phyloP scores from a whole-genome alignment of 1,140 invertebrate genomes.

The Lerema accius region DNA sequence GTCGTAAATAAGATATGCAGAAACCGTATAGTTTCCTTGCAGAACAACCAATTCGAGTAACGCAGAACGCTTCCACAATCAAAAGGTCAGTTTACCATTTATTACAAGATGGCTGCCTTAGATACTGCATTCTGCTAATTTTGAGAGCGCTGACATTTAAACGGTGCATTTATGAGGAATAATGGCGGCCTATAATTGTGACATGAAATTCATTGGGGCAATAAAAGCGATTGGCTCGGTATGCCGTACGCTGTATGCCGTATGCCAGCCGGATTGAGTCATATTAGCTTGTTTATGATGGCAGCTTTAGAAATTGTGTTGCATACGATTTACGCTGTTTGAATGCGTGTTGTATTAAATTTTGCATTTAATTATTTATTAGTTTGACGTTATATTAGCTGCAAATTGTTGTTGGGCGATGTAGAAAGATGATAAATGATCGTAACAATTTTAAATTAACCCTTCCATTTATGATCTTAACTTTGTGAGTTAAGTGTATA shows the following conservation, averaged over 20 bases:
- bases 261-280: slow-evolving; percentile 22
- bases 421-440: no score
- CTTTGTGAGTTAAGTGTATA: no score
- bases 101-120: slow-evolving; percentile 25
- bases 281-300: slow-evolving; percentile 28
- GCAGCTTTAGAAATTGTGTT: slow-evolving; percentile 14
- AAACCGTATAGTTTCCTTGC: no score
- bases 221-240: slow-evolving; percentile 25
- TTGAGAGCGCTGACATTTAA: slow-evolving; percentile 28
- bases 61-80: slow-evolving; percentile 9
- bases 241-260: no score
- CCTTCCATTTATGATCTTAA: no score
- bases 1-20: no score
- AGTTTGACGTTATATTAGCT: no score
- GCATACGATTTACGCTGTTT: slow-evolving; percentile 17
- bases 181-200: slow-evolving; percentile 28
- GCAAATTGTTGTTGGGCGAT: no score
- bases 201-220: slow-evolving; percentile 32
- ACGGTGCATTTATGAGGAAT: slow-evolving; percentile 31
- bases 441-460: no score
- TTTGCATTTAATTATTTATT: not conserved
- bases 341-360: slow-evolving; percentile 1
- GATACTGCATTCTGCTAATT: slow-evolving; percentile 30
- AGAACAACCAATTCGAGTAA: no score
- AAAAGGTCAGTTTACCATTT: slow-evolving; percentile 21